Conservation (phyloP, 2,888 invertebrate species). For the Euproctis similis region DNA sequence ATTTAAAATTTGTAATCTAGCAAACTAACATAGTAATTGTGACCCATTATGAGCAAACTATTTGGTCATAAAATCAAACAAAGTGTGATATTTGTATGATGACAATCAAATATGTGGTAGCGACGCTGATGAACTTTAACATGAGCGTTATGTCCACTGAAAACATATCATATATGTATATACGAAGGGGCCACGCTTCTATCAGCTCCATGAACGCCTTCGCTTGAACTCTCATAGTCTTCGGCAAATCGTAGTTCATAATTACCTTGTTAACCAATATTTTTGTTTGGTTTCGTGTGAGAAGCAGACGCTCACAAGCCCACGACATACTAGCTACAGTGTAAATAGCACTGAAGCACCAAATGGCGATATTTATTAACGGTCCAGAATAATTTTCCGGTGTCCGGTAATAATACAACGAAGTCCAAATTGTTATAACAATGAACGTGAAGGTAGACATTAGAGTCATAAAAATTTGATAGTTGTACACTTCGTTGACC, state of each 20-base stretch:
- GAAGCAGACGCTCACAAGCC: conserved; percentile 37
- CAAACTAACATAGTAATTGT: too few relatives aligned
- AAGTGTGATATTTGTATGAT: conserved; percentile 53
- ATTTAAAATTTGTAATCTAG: too few relatives aligned
- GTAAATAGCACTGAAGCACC: conserved; percentile 35
- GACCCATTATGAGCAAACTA: too few relatives aligned
- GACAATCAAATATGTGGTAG: conserved; percentile 55
- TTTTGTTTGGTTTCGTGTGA: conserved; percentile 36
- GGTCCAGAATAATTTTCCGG: conserved; percentile 22
- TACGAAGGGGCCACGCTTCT: conserved; percentile 44
- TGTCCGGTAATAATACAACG: conserved; percentile 34
- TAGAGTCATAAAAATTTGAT: conserved; percentile 46
- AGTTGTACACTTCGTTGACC: conserved; percentile 45
- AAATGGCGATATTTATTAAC: conserved; percentile 30
- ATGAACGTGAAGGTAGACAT: conserved; percentile 42
- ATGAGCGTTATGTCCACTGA: conserved; percentile 50
- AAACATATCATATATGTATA: conserved; percentile 49
- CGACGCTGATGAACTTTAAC: conserved; percentile 52
- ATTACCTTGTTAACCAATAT: conserved; percentile 46
- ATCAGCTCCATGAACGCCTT: conserved; percentile 52
- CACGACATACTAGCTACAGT: conserved; percentile 36
- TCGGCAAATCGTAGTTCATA: conserved; percentile 49
- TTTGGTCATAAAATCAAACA: conserved; percentile 18
- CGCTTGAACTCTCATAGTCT: conserved; percentile 41
- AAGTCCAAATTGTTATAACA: conserved; percentile 43